A percentile compares a stretch with the other conserved stretches of the same genome.
These are phyloP conservation scores for Nomada fabriciana DNA, from an alignment of 2,888 invertebrate genomes.

Conservation along the genomic window DNA sequence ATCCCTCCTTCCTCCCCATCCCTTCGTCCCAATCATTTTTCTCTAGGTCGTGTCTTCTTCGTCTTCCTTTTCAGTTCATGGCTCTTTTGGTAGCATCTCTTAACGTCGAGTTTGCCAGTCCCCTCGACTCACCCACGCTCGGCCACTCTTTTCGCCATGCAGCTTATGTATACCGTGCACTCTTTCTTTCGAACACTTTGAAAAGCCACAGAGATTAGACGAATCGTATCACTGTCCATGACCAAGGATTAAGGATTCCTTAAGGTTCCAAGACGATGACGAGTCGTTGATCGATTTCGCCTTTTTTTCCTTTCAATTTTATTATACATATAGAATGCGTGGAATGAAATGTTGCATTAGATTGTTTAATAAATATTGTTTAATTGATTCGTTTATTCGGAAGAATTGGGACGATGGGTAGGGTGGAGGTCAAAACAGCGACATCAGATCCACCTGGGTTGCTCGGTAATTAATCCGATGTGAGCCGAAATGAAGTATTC, in stretches of 20 bases:
- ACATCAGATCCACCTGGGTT: no score
- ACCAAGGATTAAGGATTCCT: neutral
- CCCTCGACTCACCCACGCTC: slow-evolving; percentile 18
- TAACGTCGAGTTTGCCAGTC: neutral
- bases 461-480: no score
- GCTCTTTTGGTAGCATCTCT: slow-evolving; percentile 14
- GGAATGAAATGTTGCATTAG: neutral
- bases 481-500: no score
- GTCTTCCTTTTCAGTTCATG: neutral
- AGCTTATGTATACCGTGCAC: neutral
- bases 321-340: neutral
- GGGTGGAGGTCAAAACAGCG: no score
- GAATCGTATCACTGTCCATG: neutral
- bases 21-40: neutral
- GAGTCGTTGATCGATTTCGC: neutral
- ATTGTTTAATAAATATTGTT: no score
- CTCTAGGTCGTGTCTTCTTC: neutral
- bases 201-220: neutral
- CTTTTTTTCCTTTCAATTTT: neutral
- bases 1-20: slow-evolving; percentile 22
- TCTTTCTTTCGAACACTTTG: neutral
- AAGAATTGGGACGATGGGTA: no score
- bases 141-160: neutral
- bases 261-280: neutral
- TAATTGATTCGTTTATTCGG: no score